Percentiles rank a stretch among this genome's conserved stretches.
Conservation (phyloP, 2,797 vertebrate species). For the Sciurus vulgaris region DNA sequence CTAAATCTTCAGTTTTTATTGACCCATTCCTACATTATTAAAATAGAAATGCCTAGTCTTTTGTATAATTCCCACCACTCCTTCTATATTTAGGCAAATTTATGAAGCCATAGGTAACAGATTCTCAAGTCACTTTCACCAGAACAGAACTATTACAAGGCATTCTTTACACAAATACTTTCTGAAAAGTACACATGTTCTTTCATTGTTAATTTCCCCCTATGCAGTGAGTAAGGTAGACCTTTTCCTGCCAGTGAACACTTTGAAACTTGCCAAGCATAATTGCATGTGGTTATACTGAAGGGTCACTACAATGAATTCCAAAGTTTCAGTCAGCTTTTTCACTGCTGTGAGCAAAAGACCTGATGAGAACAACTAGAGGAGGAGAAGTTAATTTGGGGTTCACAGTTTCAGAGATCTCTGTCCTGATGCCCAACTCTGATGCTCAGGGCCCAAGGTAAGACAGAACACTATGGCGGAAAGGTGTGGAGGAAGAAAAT, state of each 20-base stretch:
- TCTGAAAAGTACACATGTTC: background rate
- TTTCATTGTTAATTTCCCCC: background rate
- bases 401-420: too few relatives aligned
- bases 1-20: slow-evolving; percentile 8
- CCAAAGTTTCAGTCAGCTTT: background rate
- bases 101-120: background rate
- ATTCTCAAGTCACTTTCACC: background rate
- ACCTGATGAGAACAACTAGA: too few relatives aligned
- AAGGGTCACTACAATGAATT: background rate
- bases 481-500: too few relatives aligned
- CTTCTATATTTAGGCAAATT: background rate
- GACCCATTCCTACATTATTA: background rate
- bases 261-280: background rate
- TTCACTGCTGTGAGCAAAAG: too few relatives aligned
- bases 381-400: too few relatives aligned
- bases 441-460: too few relatives aligned
- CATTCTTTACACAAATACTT: slow-evolving; percentile 1
- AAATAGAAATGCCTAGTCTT: background rate
- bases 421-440: too few relatives aligned
- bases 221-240: background rate
- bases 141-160: background rate
- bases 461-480: too few relatives aligned
- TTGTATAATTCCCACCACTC: background rate
- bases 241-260: background rate
- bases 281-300: background rate